phyloP scores from a whole-genome alignment of 92 coral and sea anemone species.

The Pocillopora grandis region DNA sequence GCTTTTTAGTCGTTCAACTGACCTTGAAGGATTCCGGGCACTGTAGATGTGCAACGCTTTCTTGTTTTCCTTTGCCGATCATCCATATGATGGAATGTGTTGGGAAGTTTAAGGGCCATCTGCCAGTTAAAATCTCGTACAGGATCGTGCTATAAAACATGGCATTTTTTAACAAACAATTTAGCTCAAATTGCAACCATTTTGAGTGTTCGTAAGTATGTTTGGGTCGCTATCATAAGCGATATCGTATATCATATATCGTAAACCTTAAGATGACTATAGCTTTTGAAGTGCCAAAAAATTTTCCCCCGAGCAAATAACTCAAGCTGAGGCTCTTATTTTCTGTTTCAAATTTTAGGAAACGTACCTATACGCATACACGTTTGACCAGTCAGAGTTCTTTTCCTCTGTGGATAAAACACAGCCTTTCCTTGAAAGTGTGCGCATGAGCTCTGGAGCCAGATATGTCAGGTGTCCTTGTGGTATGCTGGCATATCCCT shows the following conservation, averaged over 20 bases:
- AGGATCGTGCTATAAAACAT: constrained; percentile 69
- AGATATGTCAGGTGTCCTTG: constrained; percentile 96
- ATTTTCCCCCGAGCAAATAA: neutral
- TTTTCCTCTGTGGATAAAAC: constrained; percentile 60
- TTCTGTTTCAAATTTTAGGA: neutral
- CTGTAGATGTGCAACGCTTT: constrained; percentile 72
- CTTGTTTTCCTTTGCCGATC: constrained; percentile 95
- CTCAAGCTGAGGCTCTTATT: neutral
- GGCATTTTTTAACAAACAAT: neutral
- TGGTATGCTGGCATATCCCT: constrained; percentile 91
- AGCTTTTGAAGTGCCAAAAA: no score
- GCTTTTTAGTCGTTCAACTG: neutral
- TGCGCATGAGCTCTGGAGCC: constrained; percentile 95
- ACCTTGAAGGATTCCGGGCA: constrained; percentile 93
- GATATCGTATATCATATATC: no score
- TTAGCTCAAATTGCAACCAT: neutral
- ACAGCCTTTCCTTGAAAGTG: constrained; percentile 70
- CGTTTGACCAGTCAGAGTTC: constrained; percentile 72
- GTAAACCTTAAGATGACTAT: no score
- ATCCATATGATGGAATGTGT: constrained; percentile 92
- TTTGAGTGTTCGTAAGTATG: neutral
- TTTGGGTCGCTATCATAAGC: no score
- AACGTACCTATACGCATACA: constrained; percentile 90
- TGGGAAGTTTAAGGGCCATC: constrained; percentile 90
- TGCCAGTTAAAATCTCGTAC: constrained; percentile 85